Evolutionary conservation across 2,888 invertebrate species (phyloP).

Genomic region (Sympetrum striolatum): DNA sequence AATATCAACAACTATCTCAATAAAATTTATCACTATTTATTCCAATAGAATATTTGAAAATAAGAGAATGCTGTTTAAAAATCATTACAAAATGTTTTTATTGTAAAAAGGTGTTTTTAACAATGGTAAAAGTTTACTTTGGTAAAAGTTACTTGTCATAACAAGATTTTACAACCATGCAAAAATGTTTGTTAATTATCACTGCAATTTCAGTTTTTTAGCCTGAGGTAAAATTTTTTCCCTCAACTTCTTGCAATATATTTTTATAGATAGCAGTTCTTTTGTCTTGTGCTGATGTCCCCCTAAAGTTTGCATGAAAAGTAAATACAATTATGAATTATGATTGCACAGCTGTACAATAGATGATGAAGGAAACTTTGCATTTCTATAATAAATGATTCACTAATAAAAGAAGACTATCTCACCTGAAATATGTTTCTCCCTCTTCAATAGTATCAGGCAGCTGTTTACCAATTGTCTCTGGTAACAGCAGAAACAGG

Average conservation of each 20-base stretch:
- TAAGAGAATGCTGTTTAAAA: no score
- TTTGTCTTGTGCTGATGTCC: background rate
- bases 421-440: slow-evolving; percentile 67
- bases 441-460: slow-evolving; percentile 85
- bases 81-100: no score
- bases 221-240: background rate
- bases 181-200: background rate
- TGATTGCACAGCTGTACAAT: background rate
- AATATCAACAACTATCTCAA: no score
- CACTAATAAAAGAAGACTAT: background rate
- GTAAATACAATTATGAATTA: background rate
- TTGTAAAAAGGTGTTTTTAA: no score
- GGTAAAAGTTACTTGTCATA: no score
- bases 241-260: background rate
- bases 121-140: no score
- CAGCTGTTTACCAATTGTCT: slow-evolving; percentile 76
- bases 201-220: background rate
- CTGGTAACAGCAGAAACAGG: slow-evolving; percentile 74
- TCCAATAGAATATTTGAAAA: no score
- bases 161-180: no score
- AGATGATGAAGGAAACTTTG: background rate
- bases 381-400: background rate
- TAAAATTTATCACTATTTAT: no score
- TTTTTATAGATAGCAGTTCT: background rate
- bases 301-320: background rate